A percentile compares a stretch with the other conserved stretches of the same genome.
These are phyloP conservation scores for Adelosebastes latens DNA, from an alignment of 2,797 vertebrate genomes.

Conservation along the genomic window DNA sequence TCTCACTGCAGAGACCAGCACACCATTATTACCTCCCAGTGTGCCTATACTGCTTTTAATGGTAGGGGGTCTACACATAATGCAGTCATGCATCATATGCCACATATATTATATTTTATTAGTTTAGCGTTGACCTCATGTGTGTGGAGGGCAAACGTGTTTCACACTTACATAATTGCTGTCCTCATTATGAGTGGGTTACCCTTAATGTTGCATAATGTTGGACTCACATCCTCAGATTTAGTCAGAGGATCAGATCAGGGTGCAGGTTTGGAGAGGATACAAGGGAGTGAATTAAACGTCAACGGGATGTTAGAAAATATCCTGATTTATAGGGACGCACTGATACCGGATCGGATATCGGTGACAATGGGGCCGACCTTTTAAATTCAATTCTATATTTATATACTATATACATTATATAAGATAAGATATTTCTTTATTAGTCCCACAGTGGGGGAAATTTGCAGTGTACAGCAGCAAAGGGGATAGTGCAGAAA, in stretches of 20 bases:
- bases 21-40: too few relatives aligned
- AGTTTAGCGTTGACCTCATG: not conserved
- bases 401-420: too few relatives aligned
- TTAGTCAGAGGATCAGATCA: not conserved
- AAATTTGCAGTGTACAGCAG: too few relatives aligned
- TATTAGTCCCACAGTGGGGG: too few relatives aligned
- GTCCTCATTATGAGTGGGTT: conserved; percentile 19
- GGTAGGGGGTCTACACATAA: not conserved
- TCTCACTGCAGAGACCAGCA: too few relatives aligned
- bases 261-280: not conserved
- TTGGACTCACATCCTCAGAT: not conserved
- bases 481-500: too few relatives aligned
- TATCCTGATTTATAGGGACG: not conserved
- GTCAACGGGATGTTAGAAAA: not conserved
- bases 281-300: not conserved
- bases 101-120: too few relatives aligned
- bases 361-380: too few relatives aligned
- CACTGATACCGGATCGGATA: too few relatives aligned
- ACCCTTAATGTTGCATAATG: conserved; percentile 41
- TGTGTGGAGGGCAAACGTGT: not conserved
- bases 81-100: not conserved
- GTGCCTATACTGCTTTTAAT: accelerated
- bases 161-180: conserved; percentile 25
- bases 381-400: too few relatives aligned
- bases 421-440: too few relatives aligned